phyloP scores from a whole-genome alignment of 2,113 vertebrate genomes.

The Gracilinanus agilis region DNA sequence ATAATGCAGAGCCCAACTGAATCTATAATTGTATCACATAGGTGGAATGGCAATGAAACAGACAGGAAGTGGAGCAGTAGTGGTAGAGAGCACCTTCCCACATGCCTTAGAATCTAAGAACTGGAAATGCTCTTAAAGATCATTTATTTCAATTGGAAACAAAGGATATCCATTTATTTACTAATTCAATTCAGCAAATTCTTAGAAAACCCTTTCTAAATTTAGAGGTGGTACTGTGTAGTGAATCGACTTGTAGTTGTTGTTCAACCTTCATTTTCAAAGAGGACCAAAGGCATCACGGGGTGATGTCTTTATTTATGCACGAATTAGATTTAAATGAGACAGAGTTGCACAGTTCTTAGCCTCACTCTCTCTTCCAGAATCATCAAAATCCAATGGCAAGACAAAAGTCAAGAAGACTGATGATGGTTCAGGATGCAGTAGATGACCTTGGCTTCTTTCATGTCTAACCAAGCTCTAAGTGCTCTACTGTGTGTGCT shows the following conservation, averaged over 20 bases:
- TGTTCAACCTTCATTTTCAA: too few relatives aligned
- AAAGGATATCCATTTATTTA: background rate
- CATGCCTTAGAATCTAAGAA: background rate
- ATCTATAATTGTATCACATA: constrained; percentile 70
- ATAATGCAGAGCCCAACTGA: constrained; percentile 61
- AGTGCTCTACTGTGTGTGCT: too few relatives aligned
- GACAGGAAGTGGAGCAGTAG: constrained; percentile 38
- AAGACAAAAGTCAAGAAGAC: too few relatives aligned
- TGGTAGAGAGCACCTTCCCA: background rate
- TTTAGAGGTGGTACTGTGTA: background rate
- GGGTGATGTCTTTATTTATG: too few relatives aligned
- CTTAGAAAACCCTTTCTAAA: background rate
- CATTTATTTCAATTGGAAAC: background rate
- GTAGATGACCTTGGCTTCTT: too few relatives aligned
- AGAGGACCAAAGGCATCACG: too few relatives aligned
- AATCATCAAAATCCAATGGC: too few relatives aligned
- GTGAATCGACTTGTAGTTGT: background rate
- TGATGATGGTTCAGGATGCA: too few relatives aligned
- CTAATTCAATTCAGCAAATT: background rate
- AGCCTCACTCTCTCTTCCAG: too few relatives aligned
- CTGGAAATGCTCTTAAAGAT: background rate
- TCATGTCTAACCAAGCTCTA: too few relatives aligned
- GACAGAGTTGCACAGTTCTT: too few relatives aligned
- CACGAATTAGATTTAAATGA: too few relatives aligned
- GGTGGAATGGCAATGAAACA: background rate